These are phyloP conservation scores for Dusona sp. DNA, from an alignment of 2,888 invertebrate species.

Conservation along the genomic window DNA sequence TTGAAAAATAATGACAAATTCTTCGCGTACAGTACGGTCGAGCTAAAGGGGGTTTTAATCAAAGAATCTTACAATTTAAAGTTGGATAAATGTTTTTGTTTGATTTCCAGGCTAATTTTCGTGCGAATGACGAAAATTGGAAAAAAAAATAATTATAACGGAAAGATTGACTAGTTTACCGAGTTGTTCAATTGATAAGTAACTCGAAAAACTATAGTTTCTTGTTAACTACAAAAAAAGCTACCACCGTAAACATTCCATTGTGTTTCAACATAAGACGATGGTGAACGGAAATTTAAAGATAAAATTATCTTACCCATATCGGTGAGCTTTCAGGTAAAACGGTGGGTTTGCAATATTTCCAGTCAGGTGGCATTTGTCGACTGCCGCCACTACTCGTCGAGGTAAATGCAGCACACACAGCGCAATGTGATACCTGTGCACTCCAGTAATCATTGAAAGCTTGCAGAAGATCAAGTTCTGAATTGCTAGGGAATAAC, in stretches of 20 bases:
- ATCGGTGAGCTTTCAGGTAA: slow-evolving; percentile 83
- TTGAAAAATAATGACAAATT: neutral
- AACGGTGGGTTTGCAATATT: slow-evolving; percentile 79
- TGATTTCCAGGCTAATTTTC: neutral
- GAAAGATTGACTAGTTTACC: neutral
- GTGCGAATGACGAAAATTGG: neutral
- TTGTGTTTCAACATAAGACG: neutral
- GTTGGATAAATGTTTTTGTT: neutral
- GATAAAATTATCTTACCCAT: slow-evolving; percentile 77
- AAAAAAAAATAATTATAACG: neutral
- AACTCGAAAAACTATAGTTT: too few relatives aligned
- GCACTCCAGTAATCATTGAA: slow-evolving; percentile 86
- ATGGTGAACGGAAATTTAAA: neutral
- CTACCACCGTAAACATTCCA: neutral
- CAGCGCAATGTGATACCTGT: slow-evolving; percentile 86
- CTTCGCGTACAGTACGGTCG: neutral
- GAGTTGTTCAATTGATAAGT: neutral
- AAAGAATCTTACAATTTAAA: neutral
- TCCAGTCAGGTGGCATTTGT: slow-evolving; percentile 82
- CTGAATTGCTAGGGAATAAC: slow-evolving; percentile 83
- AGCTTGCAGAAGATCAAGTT: slow-evolving; percentile 84
- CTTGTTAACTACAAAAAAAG: too few relatives aligned
- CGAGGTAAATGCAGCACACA: slow-evolving; percentile 86
- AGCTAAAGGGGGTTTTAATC: neutral
- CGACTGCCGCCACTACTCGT: slow-evolving; percentile 76